Evolutionary conservation across 2,797 vertebrate genomes (phyloP).

Genomic region (Falco concolor): DNA sequence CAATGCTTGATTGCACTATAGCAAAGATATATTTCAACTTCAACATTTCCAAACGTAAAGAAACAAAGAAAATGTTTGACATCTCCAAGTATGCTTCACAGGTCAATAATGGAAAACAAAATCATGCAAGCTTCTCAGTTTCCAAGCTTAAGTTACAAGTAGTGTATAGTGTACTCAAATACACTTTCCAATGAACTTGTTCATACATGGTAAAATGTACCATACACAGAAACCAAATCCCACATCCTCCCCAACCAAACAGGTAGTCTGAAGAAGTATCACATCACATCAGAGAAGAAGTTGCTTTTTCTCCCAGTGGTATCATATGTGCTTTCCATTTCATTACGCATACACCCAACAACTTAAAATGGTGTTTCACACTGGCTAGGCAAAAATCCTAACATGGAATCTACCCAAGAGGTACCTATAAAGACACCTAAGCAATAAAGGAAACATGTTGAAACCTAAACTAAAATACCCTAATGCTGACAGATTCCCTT

Average conservation of each 20-base stretch:
- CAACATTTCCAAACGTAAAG: not conserved
- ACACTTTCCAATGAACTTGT: not conserved
- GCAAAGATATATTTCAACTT: not conserved
- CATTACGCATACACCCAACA: not conserved
- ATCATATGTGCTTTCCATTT: not conserved
- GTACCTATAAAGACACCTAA: not conserved
- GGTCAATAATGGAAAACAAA: not conserved
- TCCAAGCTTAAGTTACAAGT: not conserved
- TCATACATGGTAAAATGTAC: not conserved
- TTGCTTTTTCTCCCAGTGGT: rapidly evolving
- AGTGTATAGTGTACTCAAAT: not conserved
- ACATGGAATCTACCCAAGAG: not conserved
- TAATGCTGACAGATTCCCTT: not conserved
- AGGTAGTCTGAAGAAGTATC: not conserved
- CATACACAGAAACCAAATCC: not conserved
- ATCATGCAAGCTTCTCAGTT: not conserved
- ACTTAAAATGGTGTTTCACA: not conserved
- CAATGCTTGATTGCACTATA: not conserved
- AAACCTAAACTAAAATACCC: not conserved
- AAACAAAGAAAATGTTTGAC: not conserved
- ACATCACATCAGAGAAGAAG: not conserved
- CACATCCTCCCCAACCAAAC: not conserved
- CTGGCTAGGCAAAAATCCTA: not conserved
- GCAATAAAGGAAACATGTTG: not conserved
- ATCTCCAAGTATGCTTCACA: not conserved